phyloP scores from a whole-genome alignment of 2,113 vertebrate genomes.

The Hyperoodon ampullatus region DNA sequence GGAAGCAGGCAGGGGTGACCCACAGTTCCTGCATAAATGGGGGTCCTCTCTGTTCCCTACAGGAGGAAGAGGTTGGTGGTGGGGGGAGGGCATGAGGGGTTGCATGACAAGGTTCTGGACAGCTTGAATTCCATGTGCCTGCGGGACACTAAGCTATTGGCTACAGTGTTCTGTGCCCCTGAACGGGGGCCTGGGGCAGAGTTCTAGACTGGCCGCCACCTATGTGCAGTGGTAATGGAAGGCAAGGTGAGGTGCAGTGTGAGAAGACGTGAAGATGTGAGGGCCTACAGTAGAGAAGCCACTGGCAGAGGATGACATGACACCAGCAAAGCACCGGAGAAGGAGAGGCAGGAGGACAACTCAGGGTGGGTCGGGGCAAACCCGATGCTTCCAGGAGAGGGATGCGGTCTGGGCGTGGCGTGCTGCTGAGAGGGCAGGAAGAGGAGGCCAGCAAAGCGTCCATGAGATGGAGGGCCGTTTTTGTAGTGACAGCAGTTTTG shows the following conservation, averaged over 20 bases:
- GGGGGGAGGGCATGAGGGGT: neutral
- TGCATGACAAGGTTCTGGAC: neutral
- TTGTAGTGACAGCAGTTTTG: neutral
- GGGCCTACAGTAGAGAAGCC: neutral
- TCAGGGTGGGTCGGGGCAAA: neutral
- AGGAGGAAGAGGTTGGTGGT: neutral
- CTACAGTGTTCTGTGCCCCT: neutral
- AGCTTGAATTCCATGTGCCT: neutral
- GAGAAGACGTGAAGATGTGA: neutral
- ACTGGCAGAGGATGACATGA: neutral
- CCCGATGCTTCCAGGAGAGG: neutral
- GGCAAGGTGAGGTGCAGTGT: no score
- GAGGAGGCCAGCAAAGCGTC: neutral
- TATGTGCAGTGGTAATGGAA: fast-evolving
- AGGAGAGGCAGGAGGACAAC: neutral
- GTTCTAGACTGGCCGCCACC: neutral
- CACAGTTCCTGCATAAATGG: neutral
- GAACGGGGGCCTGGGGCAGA: neutral
- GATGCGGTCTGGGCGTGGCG: neutral
- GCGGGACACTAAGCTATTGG: neutral
- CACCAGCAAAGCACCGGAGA: neutral
- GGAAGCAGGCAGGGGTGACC: neutral
- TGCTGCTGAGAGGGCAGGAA: neutral
- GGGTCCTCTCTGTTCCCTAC: neutral
- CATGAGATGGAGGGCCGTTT: neutral